Percentiles rank a stretch among this genome's conserved stretches.
These are phyloP conservation scores for Ceratosolen solmsi DNA, from an alignment of 1,140 invertebrate species.

Conservation along the genomic window DNA sequence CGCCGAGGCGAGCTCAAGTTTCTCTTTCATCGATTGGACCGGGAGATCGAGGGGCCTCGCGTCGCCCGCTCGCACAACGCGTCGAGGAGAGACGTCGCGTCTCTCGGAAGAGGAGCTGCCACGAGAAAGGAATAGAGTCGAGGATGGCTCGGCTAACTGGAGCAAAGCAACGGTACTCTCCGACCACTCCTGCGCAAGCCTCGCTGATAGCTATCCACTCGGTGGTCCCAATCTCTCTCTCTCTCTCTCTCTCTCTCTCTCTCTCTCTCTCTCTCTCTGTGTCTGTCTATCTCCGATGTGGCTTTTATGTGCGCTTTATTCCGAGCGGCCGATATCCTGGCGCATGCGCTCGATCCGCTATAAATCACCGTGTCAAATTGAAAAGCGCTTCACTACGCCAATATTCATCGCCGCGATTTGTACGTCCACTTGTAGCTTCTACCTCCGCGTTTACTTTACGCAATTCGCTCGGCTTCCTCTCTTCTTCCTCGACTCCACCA, in stretches of 20 bases:
- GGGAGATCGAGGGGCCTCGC: neutral
- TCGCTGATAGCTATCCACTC: slow-evolving; percentile 2
- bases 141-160: slow-evolving; percentile 51
- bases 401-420: neutral
- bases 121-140: slow-evolving; percentile 49
- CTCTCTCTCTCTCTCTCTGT: no score
- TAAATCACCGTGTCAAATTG: slow-evolving; percentile 38
- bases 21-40: slow-evolving; percentile 50
- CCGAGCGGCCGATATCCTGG: neutral
- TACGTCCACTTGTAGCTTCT: neutral
- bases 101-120: slow-evolving; percentile 5
- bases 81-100: neutral
- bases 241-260: no score
- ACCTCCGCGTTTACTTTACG: neutral
- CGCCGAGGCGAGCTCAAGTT: slow-evolving; percentile 45
- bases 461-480: neutral
- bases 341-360: neutral
- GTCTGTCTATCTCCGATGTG: no score
- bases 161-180: slow-evolving; percentile 54
- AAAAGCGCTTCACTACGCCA: neutral
- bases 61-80: no score
- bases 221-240: neutral
- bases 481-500: no score
- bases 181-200: slow-evolving; percentile 52
- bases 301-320: neutral